Conservation (phyloP, 2,113 vertebrate genomes). For the Vombatus ursinus region DNA sequence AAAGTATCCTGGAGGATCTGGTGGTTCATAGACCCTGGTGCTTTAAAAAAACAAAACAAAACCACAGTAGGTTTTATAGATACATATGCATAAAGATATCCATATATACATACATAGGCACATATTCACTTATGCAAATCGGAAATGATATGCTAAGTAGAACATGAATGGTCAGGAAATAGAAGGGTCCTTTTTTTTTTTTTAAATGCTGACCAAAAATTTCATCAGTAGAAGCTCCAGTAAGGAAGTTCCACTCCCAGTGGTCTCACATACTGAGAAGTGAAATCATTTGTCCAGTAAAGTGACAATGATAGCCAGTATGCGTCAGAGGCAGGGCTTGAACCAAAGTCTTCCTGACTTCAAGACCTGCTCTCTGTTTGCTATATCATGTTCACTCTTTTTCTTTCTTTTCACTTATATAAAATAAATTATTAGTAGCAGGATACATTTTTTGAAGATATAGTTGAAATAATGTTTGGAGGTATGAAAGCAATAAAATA, state of each 20-base stretch:
- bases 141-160: background rate
- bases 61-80: conserved; percentile 33
- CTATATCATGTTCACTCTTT: background rate
- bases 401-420: background rate
- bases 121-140: background rate
- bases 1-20: conserved; percentile 93
- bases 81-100: background rate
- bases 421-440: background rate
- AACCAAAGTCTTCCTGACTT: background rate
- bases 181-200: background rate
- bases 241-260: background rate
- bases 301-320: background rate
- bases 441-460: background rate
- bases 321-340: no score
- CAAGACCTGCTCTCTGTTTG: background rate
- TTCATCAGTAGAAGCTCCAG: background rate
- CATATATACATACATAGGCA: background rate
- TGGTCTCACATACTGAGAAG: background rate
- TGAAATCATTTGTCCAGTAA: background rate
- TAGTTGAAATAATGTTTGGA: background rate
- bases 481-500: background rate
- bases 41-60: conserved; percentile 83
- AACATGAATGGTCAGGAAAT: background rate
- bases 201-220: background rate
- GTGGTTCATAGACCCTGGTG: conserved; percentile 90